Evolutionary conservation across 2,113 vertebrate species (phyloP).

Genomic region (Aspidoscelis tigris): DNA sequence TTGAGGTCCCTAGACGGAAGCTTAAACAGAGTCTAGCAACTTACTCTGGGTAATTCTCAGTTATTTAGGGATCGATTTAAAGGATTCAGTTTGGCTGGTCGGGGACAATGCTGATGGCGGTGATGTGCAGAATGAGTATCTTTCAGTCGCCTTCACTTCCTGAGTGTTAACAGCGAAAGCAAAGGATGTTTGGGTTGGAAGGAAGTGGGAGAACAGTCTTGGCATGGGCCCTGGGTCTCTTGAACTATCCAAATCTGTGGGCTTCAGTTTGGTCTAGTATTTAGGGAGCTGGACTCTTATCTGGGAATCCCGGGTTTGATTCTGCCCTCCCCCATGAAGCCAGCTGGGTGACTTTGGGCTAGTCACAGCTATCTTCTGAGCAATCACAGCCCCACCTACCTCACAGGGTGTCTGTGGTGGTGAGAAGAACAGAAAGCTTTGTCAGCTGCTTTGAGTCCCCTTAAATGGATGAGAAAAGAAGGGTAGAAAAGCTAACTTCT

Average conservation of each 20-base stretch:
- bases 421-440: no score
- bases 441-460: no score
- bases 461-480: no score
- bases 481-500: no score
- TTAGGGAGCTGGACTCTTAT: no score
- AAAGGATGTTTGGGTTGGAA: neutral
- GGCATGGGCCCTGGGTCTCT: neutral
- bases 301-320: no score
- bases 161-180: neutral
- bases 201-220: neutral
- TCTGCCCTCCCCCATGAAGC: no score
- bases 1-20: conserved; percentile 63
- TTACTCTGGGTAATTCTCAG: conserved; percentile 70
- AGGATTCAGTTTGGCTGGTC: conserved; percentile 52
- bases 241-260: neutral
- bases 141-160: neutral
- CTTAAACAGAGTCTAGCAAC: conserved; percentile 63
- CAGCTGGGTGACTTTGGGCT: no score
- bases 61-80: conserved; percentile 56
- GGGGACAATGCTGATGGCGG: neutral
- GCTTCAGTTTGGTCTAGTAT: neutral
- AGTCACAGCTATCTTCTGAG: no score
- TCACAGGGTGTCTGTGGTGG: no score
- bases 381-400: no score
- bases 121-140: conserved; percentile 18